These are phyloP conservation scores for Malthinus flaveolus DNA, from an alignment of 2,888 invertebrate species.

Conservation along the genomic window DNA sequence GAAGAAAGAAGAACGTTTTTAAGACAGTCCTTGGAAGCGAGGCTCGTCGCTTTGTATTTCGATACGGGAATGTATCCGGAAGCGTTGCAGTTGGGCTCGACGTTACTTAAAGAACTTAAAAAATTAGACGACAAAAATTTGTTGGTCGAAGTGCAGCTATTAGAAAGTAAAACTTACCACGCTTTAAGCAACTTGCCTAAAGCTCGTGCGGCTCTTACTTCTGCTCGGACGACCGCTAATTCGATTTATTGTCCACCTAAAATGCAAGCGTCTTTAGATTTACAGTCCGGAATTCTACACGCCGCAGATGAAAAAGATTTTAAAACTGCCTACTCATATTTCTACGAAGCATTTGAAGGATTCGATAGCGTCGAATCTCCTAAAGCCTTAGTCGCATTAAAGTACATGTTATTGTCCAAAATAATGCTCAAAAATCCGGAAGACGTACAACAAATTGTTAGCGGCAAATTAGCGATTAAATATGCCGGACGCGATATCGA, in stretches of 20 bases:
- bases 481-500: conserved; percentile 95
- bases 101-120: conserved; percentile 91
- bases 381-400: conserved; percentile 92
- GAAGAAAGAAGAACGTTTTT: conserved; percentile 96
- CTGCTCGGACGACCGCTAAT: conserved; percentile 99
- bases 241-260: conserved; percentile 99
- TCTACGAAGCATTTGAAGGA: conserved; percentile 99
- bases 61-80: conserved; percentile 89
- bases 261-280: conserved; percentile 95
- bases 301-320: conserved; percentile 99
- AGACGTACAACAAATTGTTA: conserved; percentile 92
- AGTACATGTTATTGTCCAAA: conserved; percentile 99
- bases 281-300: conserved; percentile 97
- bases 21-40: conserved; percentile 92
- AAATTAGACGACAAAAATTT: conserved; percentile 99
- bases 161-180: conserved; percentile 99
- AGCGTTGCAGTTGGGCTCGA: conserved; percentile 81
- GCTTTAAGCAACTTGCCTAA: conserved; percentile 96
- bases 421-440: conserved; percentile 97
- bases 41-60: conserved; percentile 92
- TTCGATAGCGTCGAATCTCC: conserved; percentile 93
- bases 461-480: conserved; percentile 95
- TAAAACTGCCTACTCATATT: conserved; percentile 99
- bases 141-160: conserved; percentile 94
- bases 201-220: conserved; percentile 94